A percentile compares a stretch with the other conserved stretches of the same genome.
Conservation (phyloP, 2,888 invertebrate species). For the Temnothorax rugatulus region DNA sequence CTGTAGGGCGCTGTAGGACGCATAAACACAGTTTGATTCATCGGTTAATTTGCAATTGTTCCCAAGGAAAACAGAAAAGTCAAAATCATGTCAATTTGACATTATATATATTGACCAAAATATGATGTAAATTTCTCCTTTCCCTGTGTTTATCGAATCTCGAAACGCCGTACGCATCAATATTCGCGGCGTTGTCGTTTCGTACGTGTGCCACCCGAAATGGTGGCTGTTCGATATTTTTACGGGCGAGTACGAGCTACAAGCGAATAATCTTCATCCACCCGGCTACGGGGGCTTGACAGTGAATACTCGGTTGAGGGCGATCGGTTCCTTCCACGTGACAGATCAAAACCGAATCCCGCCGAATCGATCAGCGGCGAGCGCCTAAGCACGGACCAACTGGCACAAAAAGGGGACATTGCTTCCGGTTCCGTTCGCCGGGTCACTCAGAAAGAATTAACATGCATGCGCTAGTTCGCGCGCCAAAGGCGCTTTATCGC, state of each 20-base stretch:
- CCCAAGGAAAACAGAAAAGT: no score
- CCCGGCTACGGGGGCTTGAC: conserved; percentile 64
- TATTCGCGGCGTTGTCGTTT: not conserved
- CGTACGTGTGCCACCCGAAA: not conserved
- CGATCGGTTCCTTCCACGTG: conserved; percentile 74
- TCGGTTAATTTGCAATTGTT: not conserved
- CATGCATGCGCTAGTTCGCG: conserved; percentile 63
- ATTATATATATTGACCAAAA: no score
- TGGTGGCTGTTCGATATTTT: conserved; percentile 59
- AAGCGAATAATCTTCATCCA: conserved; percentile 57
- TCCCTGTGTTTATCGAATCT: not conserved
- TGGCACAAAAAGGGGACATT: conserved; percentile 74
- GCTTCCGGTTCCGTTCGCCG: conserved; percentile 75
- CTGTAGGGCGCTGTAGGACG: not conserved
- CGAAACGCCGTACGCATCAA: not conserved
- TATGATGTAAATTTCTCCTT: no score
- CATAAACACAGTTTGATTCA: not conserved
- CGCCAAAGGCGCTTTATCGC: conserved; percentile 61
- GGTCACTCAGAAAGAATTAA: conserved; percentile 77
- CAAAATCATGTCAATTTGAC: no score
- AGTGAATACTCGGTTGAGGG: conserved; percentile 55
- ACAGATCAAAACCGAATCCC: conserved; percentile 74
- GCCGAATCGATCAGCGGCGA: conserved; percentile 63
- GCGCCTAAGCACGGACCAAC: conserved; percentile 70
- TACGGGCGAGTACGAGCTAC: conserved; percentile 54